A percentile compares a stretch with the other conserved stretches of the same genome.
These are phyloP conservation scores for Ptyas mucosa DNA, from an alignment of 2,113 vertebrate species.

Conservation along the genomic window DNA sequence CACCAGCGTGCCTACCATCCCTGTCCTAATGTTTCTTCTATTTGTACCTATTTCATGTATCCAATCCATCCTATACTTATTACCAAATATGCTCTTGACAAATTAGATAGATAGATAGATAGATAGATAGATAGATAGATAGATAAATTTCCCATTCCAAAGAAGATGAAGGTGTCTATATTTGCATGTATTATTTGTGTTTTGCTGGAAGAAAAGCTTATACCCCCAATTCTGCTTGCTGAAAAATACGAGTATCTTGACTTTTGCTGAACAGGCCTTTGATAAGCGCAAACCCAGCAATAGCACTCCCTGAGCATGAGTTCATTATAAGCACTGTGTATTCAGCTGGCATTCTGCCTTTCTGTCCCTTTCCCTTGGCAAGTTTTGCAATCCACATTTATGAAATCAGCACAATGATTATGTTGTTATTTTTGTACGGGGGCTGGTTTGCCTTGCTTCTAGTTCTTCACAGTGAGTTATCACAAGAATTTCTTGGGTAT, in stretches of 20 bases:
- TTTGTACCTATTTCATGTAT: no score
- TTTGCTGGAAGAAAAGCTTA: constrained; percentile 33
- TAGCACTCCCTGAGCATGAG: constrained; percentile 68
- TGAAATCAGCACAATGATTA: constrained; percentile 64
- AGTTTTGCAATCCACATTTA: constrained; percentile 69
- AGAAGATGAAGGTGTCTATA: background rate
- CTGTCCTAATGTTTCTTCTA: no score
- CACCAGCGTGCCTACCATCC: no score
- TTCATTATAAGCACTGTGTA: constrained; percentile 77
- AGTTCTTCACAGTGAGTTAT: constrained; percentile 64
- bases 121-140: no score
- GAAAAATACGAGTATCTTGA: constrained; percentile 63
- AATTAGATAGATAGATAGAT: no score
- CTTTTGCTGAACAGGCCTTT: constrained; percentile 68
- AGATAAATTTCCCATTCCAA: constrained; percentile 50
- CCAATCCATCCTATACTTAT: no score
- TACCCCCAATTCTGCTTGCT: constrained; percentile 37
- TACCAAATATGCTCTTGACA: no score
- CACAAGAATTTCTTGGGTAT: constrained; percentile 76
- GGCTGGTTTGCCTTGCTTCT: constrained; percentile 67
- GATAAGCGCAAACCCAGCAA: constrained; percentile 67
- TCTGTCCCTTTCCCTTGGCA: constrained; percentile 72
- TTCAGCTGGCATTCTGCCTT: constrained; percentile 81
- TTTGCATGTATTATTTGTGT: constrained; percentile 26
- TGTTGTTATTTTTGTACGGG: constrained; percentile 59